Percentiles rank a stretch among this genome's conserved stretches.
These are phyloP conservation scores for Agapornis canus DNA, from an alignment of 2,797 vertebrate genomes.

Conservation along the genomic window DNA sequence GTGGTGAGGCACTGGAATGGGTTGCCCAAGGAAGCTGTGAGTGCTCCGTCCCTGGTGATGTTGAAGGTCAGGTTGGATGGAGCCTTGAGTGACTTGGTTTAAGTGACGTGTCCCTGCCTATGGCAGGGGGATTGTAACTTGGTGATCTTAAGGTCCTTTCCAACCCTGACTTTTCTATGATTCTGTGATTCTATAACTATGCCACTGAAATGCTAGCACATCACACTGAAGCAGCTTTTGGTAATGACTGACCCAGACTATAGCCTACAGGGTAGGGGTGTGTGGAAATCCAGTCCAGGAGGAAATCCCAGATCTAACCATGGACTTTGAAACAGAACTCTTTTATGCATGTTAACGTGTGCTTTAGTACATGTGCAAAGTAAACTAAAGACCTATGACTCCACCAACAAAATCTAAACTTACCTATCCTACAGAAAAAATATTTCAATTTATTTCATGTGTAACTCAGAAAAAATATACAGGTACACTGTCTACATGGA, in stretches of 20 bases:
- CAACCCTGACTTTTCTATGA: no score
- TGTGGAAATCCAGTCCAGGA: neutral
- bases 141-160: no score
- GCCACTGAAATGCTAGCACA: neutral
- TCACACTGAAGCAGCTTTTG: neutral
- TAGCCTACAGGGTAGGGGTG: accelerated
- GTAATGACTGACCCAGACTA: neutral
- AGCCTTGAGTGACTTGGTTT: no score
- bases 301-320: neutral
- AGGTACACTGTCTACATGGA: neutral
- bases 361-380: neutral
- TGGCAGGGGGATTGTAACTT: no score
- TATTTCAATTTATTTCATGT: neutral
- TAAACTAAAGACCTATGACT: neutral
- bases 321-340: neutral
- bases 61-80: no score
- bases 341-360: neutral
- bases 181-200: no score
- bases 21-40: no score
- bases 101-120: no score
- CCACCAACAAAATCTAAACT: neutral
- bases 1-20: no score
- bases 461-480: neutral
- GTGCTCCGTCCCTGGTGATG: no score
- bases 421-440: neutral